Evolutionary conservation across 2,113 vertebrate species (phyloP).

Genomic region (Engraulis encrasicolus): DNA sequence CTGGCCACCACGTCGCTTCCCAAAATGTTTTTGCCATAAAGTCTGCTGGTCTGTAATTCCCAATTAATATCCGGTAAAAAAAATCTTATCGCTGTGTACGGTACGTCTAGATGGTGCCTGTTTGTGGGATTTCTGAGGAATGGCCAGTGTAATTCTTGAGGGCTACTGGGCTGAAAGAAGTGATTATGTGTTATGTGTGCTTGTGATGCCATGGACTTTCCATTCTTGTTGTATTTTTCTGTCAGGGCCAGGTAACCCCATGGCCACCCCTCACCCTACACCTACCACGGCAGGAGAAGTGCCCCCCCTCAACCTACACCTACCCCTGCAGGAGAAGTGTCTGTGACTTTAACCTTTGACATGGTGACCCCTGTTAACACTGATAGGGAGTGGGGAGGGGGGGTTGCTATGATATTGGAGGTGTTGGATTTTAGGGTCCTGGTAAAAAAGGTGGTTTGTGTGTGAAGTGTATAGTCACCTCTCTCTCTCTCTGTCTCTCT

Average conservation of each 20-base stretch:
- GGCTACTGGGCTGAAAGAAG: neutral
- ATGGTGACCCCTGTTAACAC: no score
- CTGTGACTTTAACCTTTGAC: slow-evolving; percentile 1
- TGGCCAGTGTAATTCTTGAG: neutral
- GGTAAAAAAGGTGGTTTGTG: neutral
- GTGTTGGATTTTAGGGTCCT: neutral
- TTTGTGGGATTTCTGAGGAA: neutral
- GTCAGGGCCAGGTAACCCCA: neutral
- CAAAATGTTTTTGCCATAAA: no score
- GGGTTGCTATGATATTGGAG: neutral
- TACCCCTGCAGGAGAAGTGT: neutral
- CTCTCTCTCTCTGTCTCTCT: no score
- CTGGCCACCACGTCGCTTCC: neutral
- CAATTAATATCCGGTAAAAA: no score
- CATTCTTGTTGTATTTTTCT: neutral
- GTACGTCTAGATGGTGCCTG: no score
- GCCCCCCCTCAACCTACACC: no score
- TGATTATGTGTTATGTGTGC: neutral
- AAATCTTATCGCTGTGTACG: no score
- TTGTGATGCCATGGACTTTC: neutral
- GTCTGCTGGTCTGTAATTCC: no score
- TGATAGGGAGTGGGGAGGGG: no score
- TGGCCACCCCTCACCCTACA: neutral
- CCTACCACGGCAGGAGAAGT: no score
- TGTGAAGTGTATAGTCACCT: neutral